Conservation (phyloP, 2,797 vertebrate genomes). For the Eulemur coronatus region DNA sequence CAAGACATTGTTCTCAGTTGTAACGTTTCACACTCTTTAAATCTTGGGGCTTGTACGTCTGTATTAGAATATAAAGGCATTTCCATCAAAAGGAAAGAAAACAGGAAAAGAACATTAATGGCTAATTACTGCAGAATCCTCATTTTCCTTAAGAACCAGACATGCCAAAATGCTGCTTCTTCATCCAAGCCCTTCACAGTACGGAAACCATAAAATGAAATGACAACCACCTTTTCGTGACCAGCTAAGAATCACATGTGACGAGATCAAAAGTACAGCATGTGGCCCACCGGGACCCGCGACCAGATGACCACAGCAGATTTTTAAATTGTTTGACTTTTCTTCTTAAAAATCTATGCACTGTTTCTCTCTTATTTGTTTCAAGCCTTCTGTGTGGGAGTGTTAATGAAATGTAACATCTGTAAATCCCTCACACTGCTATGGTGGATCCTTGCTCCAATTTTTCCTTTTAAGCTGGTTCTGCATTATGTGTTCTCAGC, state of each 20-base stretch:
- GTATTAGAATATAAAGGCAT: constrained; percentile 64
- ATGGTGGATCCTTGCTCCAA: neutral
- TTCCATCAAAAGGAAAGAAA: constrained; percentile 73
- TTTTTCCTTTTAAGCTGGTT: constrained; percentile 17
- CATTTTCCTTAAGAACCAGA: constrained; percentile 30
- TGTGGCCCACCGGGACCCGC: constrained; percentile 7
- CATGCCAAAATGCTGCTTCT: constrained; percentile 59
- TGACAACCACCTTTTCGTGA: neutral
- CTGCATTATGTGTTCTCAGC: constrained; percentile 60
- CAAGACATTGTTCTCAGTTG: constrained; percentile 39
- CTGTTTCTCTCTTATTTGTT: constrained; percentile 44
- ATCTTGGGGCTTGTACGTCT: neutral
- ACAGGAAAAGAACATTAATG: constrained; percentile 56
- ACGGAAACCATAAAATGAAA: constrained; percentile 42
- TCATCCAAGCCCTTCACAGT: constrained; percentile 2
- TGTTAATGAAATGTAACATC: constrained; percentile 67
- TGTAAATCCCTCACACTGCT: constrained; percentile 58
- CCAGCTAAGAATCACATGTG: constrained; percentile 52
- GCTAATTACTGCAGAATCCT: constrained; percentile 57
- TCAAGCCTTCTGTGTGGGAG: constrained; percentile 52
- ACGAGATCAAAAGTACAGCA: constrained; percentile 56
- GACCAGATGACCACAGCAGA: constrained; percentile 53
- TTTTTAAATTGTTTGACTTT: constrained; percentile 72
- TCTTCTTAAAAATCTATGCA: constrained; percentile 51
- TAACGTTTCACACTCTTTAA: constrained; percentile 50